A percentile compares a stretch with the other conserved stretches of the same genome.
Evolutionary conservation across 2,888 invertebrate species (phyloP).

Genomic region (Phortica magna): DNA sequence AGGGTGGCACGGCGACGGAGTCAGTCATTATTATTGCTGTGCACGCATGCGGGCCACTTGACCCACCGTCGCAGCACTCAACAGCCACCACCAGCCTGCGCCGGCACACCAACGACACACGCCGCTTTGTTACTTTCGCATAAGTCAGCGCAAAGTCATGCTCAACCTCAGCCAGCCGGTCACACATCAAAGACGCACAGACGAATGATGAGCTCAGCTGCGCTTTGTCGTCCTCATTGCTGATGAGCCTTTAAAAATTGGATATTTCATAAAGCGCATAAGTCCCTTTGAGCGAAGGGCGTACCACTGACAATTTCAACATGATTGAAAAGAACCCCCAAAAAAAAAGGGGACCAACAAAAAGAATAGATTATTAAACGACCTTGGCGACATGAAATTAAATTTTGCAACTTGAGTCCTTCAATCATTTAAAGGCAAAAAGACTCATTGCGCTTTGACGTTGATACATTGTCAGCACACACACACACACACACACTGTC

Average conservation of each 20-base stretch:
- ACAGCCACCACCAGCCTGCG: background rate
- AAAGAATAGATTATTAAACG: background rate
- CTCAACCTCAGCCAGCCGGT: background rate
- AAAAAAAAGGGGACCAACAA: background rate
- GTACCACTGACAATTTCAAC: background rate
- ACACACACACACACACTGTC: background rate
- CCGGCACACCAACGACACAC: background rate
- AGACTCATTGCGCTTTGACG: background rate
- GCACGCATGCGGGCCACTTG: conserved; percentile 11
- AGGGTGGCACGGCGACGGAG: conserved; percentile 5
- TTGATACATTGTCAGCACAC: background rate
- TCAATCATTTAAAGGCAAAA: background rate
- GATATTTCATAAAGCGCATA: background rate
- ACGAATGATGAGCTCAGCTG: conserved; percentile 63
- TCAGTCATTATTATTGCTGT: conserved; percentile 8
- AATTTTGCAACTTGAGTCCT: background rate
- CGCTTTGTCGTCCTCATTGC: background rate
- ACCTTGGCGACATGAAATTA: background rate
- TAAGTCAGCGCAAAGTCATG: background rate
- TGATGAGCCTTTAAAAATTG: background rate
- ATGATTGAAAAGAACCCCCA: no score
- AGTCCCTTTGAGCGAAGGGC: background rate
- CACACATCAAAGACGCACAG: conserved; percentile 53
- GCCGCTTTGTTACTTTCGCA: background rate
- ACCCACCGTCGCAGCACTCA: background rate